Conservation (phyloP, 2,888 invertebrate species). For the Flabesymbios commensalis region DNA sequence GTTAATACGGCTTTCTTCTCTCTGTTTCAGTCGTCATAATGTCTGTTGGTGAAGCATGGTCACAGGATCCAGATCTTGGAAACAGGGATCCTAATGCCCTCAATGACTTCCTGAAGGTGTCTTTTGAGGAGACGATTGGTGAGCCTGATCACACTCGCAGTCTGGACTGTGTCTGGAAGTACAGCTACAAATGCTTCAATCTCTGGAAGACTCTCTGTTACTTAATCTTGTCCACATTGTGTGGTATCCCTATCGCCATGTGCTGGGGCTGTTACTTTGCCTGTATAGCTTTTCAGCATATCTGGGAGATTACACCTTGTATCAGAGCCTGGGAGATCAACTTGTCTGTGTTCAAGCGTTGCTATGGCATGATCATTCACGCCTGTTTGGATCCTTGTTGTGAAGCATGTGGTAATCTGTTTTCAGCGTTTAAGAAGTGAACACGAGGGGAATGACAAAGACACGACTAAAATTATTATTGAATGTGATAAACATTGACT, state of each 20-base stretch:
- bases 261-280: conserved; percentile 61
- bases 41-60: conserved; percentile 16
- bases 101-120: conserved; percentile 73
- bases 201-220: conserved; percentile 72
- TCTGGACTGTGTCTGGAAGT: conserved; percentile 73
- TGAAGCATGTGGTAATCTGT: conserved; percentile 33
- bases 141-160: conserved; percentile 42
- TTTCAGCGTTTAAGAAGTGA: conserved; percentile 34
- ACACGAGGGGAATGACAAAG: no score
- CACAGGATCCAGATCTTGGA: conserved; percentile 64
- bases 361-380: conserved; percentile 12
- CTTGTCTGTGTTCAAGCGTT: conserved; percentile 22
- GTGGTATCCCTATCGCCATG: conserved; percentile 71
- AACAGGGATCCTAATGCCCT: conserved; percentile 74
- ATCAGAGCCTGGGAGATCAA: conserved; percentile 46
- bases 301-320: conserved; percentile 42
- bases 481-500: no score
- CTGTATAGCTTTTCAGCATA: conserved; percentile 67
- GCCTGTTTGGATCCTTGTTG: conserved; percentile 39
- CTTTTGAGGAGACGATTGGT: conserved; percentile 45
- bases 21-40: no score
- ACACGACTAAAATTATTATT: no score
- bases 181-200: conserved; percentile 70
- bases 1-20: no score
- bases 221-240: conserved; percentile 69